A percentile compares a stretch with the other conserved stretches of the same genome.
Conservation (phyloP, 2,113 vertebrate genomes). For the Sylvicapra grimmia region DNA sequence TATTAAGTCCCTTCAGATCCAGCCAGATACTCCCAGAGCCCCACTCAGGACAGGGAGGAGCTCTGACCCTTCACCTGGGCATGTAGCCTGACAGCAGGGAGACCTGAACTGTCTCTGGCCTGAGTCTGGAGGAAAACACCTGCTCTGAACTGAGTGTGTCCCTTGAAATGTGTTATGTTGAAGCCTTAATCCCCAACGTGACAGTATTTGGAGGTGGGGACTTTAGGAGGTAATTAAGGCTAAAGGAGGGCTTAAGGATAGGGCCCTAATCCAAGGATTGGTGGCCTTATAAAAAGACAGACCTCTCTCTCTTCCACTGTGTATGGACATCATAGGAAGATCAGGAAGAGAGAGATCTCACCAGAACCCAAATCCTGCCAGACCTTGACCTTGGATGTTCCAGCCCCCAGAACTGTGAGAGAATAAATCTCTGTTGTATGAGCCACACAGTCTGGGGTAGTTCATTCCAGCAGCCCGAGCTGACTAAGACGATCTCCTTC, state of each 20-base stretch:
- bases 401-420: background rate
- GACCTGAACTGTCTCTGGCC: background rate
- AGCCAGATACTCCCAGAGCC: background rate
- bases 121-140: background rate
- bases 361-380: background rate
- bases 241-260: background rate
- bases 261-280: background rate
- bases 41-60: background rate
- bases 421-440: background rate
- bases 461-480: background rate
- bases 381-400: background rate
- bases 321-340: background rate
- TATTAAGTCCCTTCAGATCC: background rate
- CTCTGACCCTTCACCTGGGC: background rate
- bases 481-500: background rate
- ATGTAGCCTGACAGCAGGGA: background rate
- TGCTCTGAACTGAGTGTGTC: background rate
- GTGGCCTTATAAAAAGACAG: background rate
- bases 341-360: background rate
- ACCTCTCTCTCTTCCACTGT: background rate
- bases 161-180: background rate
- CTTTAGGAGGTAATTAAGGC: background rate
- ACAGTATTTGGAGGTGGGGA: background rate
- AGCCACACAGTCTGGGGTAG: background rate
- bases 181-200: background rate